These are phyloP conservation scores for Sphaerodactylus townsendi DNA, from an alignment of 2,113 vertebrate genomes.

Conservation along the genomic window DNA sequence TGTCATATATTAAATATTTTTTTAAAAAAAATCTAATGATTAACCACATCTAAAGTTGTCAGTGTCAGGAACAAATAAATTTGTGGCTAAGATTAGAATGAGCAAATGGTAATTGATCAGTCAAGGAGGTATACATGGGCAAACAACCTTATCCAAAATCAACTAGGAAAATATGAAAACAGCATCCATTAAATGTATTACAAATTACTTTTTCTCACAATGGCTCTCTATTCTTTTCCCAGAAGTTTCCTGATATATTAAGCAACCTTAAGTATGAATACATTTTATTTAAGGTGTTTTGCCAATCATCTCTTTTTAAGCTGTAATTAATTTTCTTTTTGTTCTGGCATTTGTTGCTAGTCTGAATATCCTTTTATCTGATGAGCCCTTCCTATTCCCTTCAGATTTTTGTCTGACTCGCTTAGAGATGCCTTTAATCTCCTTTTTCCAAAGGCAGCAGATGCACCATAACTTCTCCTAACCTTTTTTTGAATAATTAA, in stretches of 20 bases:
- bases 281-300: constrained; percentile 52
- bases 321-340: constrained; percentile 62
- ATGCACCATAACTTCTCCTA: constrained; percentile 40
- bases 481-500: constrained; percentile 58
- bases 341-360: constrained; percentile 53
- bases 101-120: not conserved
- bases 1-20: not conserved
- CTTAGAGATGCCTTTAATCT: constrained; percentile 48
- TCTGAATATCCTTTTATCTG: not conserved
- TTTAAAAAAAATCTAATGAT: not conserved
- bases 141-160: not conserved
- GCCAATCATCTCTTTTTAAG: constrained; percentile 56
- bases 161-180: not conserved
- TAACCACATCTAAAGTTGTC: not conserved
- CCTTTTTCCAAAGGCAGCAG: constrained; percentile 43
- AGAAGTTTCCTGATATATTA: constrained; percentile 57
- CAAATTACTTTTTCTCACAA: not conserved
- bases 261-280: constrained; percentile 52
- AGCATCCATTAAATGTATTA: constrained; percentile 12
- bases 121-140: not conserved
- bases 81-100: not conserved
- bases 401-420: constrained; percentile 27
- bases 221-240: not conserved
- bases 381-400: constrained; percentile 40
- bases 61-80: not conserved